Base-by-base conservation (phyloP, 2,888 invertebrate species). In the Morpho achilles region DNA sequence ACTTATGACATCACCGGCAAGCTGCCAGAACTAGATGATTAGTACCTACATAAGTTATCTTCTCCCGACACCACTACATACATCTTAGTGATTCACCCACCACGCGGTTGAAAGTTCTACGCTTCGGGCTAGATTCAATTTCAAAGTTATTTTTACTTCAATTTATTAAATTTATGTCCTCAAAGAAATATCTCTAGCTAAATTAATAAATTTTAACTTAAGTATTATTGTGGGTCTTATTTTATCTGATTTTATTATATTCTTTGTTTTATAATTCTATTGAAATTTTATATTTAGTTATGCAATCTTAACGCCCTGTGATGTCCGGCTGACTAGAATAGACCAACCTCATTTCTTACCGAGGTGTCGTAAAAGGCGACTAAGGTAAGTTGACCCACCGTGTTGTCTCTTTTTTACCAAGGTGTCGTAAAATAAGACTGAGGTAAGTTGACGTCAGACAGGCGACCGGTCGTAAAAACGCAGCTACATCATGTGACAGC, bases 161-260 rank as follows among this genome's bases (percentile, higher is more conserved):
- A 84, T 84, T 84, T 83, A 80, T 72, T 74, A 81, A 84, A 84
- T 80, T 84, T 81, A 86, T 85, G 81, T 76, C 71, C 72, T 71
- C 73, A 67, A 75, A 68, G 3, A 32, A 32, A 32, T 32, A 32
- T 32, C 32, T 32, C 32, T 32, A 9, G 43, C 8, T 43, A 9
- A 43, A 43, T 9, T 6, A 7, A 43, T n/a, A 43, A 43, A 43
- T 43, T 32, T 32, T 32, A 43, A n/a, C 43, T 43, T 43, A 9
- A 43, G n/a, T 43, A 43, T 43, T 43, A 43, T n/a, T 43, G 43
- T 7, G 4, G 41, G 44, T 50, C 41, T 49, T 3, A 32, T 32
- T 42, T 23, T 23, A 32, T 5, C 3, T 32, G 32, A 5, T 32
- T 32, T 32, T 32, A 5, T 32, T 32, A 5, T 32, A 32, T 32